Evolutionary conservation across 2,113 vertebrate genomes (phyloP), one percentile per base, ranked within the genome.

Genomic region (Haemorhous mexicanus): DNA sequence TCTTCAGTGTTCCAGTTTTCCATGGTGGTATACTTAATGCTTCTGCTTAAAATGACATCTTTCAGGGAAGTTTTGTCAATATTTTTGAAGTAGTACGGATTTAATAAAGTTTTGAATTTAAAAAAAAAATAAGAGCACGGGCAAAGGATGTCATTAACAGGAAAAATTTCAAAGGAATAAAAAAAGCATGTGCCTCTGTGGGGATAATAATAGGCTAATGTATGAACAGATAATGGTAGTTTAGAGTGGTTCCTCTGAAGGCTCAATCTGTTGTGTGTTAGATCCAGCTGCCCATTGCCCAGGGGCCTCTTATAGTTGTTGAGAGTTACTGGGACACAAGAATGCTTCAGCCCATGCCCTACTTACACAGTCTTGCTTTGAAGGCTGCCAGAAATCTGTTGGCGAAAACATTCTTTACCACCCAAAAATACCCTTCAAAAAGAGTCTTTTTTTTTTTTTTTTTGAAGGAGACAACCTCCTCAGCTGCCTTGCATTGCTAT

Each of bases 381-480:
- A 55, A 86, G 58, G 30, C 76, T 94, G 67, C 68, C 58, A 78
- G 67, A 79, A 93, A 82, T 59, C 53, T 77, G 76, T 80, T 87
- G 73, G 46, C 2, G 0, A 84, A 89, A 94, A 91, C 20, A 69
- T 84, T 93, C 73, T 89, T 74, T 63, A 58, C 21, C 37, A 93
- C 32, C 27, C 67, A 95, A 79, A 67, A 91, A 91, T 83, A 82
- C 81, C 72, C 67, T 85, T 90, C n/a, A 79, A 68, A 88, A 79
- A 15, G 47, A 85, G 35, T 62, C 0, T 28, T 56, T 73, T 69
- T 70, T 56, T 56, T 28, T 56, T 73, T 69, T 70, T 56, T 56
- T 56, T 78, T 46, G 26, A 68, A 67, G 41, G 41, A 76, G 52
- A n/a, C 43, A 91, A 63, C 73, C 52, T 86, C 68, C 56, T n/a